Conservation (phyloP, 2,113 vertebrate genomes). For the Mormyrus lacerda region DNA sequence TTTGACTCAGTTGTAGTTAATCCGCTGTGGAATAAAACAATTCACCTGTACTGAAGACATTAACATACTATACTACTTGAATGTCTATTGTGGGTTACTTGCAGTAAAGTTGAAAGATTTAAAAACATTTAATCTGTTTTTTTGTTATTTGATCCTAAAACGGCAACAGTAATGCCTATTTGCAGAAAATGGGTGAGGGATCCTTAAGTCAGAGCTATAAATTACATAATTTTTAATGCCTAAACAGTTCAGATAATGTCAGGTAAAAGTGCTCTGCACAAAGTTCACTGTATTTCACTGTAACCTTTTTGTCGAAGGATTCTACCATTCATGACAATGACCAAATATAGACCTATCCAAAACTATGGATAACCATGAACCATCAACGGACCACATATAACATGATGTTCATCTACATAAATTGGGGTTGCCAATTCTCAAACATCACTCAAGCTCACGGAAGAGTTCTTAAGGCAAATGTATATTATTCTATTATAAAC, state of each 20-base stretch:
- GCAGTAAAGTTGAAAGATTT: background rate
- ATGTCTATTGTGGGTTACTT: background rate
- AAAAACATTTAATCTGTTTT: background rate
- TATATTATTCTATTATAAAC: too few relatives aligned
- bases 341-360: background rate
- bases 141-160: background rate
- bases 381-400: too few relatives aligned
- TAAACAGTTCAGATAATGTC: background rate
- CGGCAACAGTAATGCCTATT: background rate
- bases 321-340: background rate
- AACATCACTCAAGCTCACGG: too few relatives aligned
- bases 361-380: too few relatives aligned
- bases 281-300: background rate
- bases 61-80: background rate
- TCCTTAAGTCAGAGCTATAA: background rate
- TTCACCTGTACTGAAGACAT: background rate
- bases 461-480: too few relatives aligned
- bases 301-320: background rate
- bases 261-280: background rate
- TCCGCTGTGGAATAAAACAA: too few relatives aligned
- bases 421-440: too few relatives aligned
- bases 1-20: too few relatives aligned
- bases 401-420: too few relatives aligned
- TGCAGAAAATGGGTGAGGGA: background rate
- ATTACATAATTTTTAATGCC: background rate